phyloP scores from a whole-genome alignment of 2,888 invertebrate species.

The Lordiphosa fenestrarum region DNA sequence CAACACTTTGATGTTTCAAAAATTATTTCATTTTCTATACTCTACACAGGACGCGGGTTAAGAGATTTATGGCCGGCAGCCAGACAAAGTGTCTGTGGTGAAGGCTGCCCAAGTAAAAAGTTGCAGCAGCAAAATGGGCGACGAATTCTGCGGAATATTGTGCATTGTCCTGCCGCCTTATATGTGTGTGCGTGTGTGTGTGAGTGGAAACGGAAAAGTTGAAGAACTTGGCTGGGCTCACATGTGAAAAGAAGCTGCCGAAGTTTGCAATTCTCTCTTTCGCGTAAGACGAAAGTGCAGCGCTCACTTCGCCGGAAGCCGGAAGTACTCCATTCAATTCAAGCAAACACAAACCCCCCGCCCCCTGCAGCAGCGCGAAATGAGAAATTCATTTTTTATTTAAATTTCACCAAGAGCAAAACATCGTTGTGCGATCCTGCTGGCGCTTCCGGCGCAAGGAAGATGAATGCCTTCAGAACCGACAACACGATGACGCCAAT shows the following conservation, averaged over 20 bases:
- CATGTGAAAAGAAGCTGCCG: slow-evolving; percentile 12
- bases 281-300: slow-evolving; percentile 63
- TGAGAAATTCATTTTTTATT: slow-evolving; percentile 70
- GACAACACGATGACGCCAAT: slow-evolving; percentile 78
- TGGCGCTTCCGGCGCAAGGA: slow-evolving; percentile 76
- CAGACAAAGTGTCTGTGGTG: slow-evolving; percentile 79
- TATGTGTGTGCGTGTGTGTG: slow-evolving; percentile 1
- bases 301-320: slow-evolving; percentile 66
- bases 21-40: slow-evolving; percentile 63
- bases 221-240: slow-evolving; percentile 11
- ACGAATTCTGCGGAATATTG: slow-evolving; percentile 31
- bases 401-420: slow-evolving; percentile 54
- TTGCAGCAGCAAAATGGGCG: slow-evolving; percentile 32
- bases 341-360: slow-evolving; percentile 55
- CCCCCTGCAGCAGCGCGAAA: slow-evolving; percentile 42
- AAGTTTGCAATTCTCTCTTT: slow-evolving; percentile 54
- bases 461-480: slow-evolving; percentile 76
- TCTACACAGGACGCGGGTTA: slow-evolving; percentile 56
- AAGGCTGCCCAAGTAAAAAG: slow-evolving; percentile 44
- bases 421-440: slow-evolving; percentile 33
- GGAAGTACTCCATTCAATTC: slow-evolving; percentile 76
- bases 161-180: slow-evolving; percentile 9
- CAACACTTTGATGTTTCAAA: slow-evolving; percentile 73
- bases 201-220: slow-evolving; percentile 11
- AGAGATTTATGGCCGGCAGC: slow-evolving; percentile 77